Percentiles rank a stretch among this genome's conserved stretches.
phyloP scores from a whole-genome alignment of 2,888 invertebrate genomes.

The Drosophila demipolita region DNA sequence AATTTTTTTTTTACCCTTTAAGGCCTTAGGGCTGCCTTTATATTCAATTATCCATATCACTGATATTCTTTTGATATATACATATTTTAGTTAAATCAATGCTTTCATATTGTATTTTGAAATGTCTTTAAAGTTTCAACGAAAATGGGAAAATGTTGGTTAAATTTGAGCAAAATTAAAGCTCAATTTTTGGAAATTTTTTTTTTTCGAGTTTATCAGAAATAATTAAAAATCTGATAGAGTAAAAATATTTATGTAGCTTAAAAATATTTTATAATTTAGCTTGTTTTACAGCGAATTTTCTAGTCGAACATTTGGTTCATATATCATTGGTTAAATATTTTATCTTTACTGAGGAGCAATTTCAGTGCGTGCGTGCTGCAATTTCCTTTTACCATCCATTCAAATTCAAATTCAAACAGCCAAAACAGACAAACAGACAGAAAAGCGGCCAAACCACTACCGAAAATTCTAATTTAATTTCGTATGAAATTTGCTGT shows the following conservation, averaged over 20 bases:
- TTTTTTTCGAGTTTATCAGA: background rate
- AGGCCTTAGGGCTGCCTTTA: background rate
- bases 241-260: background rate
- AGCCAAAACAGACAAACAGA: conserved; percentile 21
- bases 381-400: conserved; percentile 66
- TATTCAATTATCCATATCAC: background rate
- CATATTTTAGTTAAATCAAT: background rate
- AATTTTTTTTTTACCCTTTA: conserved; percentile 28
- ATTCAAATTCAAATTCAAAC: conserved; percentile 54
- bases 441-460: conserved; percentile 46
- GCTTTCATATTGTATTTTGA: background rate
- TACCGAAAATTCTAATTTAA: conserved; percentile 77
- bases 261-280: background rate
- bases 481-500: conserved; percentile 71
- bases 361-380: conserved; percentile 68
- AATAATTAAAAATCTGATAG: background rate
- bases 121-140: background rate
- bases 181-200: background rate
- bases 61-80: background rate
- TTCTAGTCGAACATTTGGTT: background rate
- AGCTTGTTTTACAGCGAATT: conserved; percentile 20
- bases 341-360: conserved; percentile 27
- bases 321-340: background rate
- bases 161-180: background rate
- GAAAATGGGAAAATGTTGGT: background rate